Evolutionary conservation across 2,888 invertebrate genomes (phyloP), one percentile per base, ranked within the genome.

Genomic region (Phoronis australis): DNA sequence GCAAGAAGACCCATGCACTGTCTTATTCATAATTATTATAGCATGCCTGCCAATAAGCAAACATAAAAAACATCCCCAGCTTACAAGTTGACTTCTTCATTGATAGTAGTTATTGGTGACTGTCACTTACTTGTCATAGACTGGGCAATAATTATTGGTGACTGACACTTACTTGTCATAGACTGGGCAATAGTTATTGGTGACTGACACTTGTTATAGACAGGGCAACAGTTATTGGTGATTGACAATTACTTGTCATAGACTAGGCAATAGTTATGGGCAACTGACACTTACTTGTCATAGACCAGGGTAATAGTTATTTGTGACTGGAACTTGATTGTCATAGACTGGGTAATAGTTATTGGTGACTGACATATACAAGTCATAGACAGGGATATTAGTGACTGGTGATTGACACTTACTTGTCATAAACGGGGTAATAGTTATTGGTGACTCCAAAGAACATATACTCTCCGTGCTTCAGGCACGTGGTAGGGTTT

Each of bases 371-470:
- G n/a, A n/a, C n/a, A n/a, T n/a, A n/a, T n/a, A n/a, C n/a, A n/a
- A n/a, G n/a, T n/a, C n/a, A n/a, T n/a, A n/a, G n/a, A n/a, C n/a
- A n/a, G n/a, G n/a, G n/a, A n/a, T n/a, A n/a, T n/a, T n/a, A n/a
- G n/a, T n/a, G n/a, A n/a, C n/a, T n/a, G n/a, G n/a, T n/a, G n/a
- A n/a, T n/a, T n/a, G n/a, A n/a, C n/a, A n/a, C n/a, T n/a, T 51
- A 73, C 73, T 58, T 64, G 60, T 74, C 74, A 54, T 74, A 74
- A 12, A 73, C 57, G 4, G 74, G 74, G 43, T 74, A 74, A 51
- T 65, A 52, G 12, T 57, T 60, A 25, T 62, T 68, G 45, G 55
- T 59, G 20, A 74, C 69, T 20, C 56, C 60, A 57, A 66, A 73
- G 48, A 71, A 48, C 65, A 73, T 68, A 31, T 64, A 55, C 39